Evolutionary conservation across 2,797 vertebrate genomes (phyloP).

Genomic region (Mus spretus): DNA sequence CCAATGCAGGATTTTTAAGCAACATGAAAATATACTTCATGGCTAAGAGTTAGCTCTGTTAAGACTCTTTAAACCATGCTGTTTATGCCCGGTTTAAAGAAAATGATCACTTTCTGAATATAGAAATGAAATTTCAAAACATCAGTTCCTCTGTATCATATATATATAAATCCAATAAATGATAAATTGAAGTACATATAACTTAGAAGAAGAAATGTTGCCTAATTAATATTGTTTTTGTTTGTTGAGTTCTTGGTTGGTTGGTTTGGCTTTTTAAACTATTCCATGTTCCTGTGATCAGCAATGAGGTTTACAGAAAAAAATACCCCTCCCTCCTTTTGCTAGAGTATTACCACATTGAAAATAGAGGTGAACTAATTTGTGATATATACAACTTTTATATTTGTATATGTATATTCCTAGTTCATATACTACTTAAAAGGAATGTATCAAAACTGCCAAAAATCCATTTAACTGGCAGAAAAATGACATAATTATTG

Average conservation of each 20-base stretch:
- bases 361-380: neutral
- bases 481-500: constrained; percentile 21
- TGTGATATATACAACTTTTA: neutral
- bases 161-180: neutral
- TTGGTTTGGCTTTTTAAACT: neutral
- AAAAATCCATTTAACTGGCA: neutral
- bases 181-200: neutral
- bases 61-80: neutral
- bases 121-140: neutral
- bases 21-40: neutral
- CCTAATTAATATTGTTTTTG: neutral
- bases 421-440: neutral
- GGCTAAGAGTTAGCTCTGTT: neutral
- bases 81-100: neutral
- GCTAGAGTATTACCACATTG: neutral
- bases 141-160: neutral
- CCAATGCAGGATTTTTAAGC: neutral
- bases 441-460: neutral
- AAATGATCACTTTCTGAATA: neutral
- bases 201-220: neutral
- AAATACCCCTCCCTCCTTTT: neutral
- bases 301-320: accelerated
- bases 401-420: too few relatives aligned
- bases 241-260: neutral
- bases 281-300: neutral